Base-by-base conservation (phyloP, 2,888 invertebrate genomes). In the Crossocerus cetratus region DNA sequence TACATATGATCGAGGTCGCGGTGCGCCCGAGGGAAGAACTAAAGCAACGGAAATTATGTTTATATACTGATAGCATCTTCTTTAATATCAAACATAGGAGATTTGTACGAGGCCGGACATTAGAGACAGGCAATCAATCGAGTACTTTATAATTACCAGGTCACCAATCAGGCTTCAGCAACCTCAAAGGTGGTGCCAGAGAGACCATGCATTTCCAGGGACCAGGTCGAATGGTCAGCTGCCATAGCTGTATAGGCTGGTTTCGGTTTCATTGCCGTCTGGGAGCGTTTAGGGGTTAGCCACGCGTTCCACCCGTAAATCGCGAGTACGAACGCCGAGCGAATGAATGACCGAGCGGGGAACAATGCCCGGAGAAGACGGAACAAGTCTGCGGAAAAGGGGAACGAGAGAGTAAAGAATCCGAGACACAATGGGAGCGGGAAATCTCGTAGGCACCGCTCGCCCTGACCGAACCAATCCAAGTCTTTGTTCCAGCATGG, bases 401-500 rank as follows among this genome's bases (percentile, higher is more conserved):
- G 63, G 57, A 54, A 45, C 53, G 43, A 3, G 16, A 22, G 20
- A 49, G 21, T 11, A 65, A 65, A 45, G 32, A 32, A 32, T 32
- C 32, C 32, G 32, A 32, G 49, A 49, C 49, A 49, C 49, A 59
- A 58, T 49, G 65, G 49, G 44, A 60, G 3, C 11, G 45, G 3
- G 22, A 49, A 71, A 71, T 74, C 71, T 71, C 43, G 20, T 45
- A 32, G 57, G 49, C 23, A 54, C 49, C 54, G 45, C 59, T 53
- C 54, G 54, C 65, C 71, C 44, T 44, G 56, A 16, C 64, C 63
- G 65, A 73, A 69, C 65, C 77, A 65, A 60, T 58, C 32, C 49
- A 56, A 22, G n/a, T 68, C 69, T 77, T 80, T 81, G 78, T 81
- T 78, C 70, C 32, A 59, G 56, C 65, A 59, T 57, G 57, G 72